Base-by-base conservation (phyloP, 2,888 invertebrate species). In the Volucella bombylans region DNA sequence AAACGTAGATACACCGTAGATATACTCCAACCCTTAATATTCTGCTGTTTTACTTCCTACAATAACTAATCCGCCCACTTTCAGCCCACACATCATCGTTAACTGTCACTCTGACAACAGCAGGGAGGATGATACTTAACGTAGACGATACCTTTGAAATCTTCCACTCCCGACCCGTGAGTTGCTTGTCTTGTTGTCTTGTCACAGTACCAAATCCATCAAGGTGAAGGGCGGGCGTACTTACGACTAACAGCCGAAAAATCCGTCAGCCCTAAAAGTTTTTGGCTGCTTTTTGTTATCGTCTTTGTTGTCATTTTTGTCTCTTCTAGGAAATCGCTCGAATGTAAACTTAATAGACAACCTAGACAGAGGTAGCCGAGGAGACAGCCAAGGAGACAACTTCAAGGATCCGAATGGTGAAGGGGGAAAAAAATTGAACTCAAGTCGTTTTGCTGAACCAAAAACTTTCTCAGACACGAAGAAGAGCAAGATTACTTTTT, bases 331-430 rank as follows among this genome's bases (percentile, higher is more conserved):
- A 78, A 82, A 78, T 79, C 68, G 49, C 47, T 73, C 73, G 73
- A 79, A 78, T 82, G 78, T 72, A 78, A 83, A 79, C 82, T 74
- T 83, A 79, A 83, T 83, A 79, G 82, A 83, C 82, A 74, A 69
- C 73, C 73, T 83, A 69, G 73, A 59, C 64, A 65, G 50, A 23
- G 61, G 49, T 50, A 43, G 55, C 49, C 31, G 10, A 55, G 67
- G 14, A 39, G 49, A 72, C 54, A 23, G 39, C 10, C 47, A 23
- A 45, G 23, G n/a, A 18, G 12, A 52, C 50, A 65, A 39, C 39
- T 23, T 14, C 10, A 11, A 3, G 50, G 11, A 4, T 1, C 14
- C 2, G 10, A 67, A 4, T n/a, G 47, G 47, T 15, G 65, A 39
- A 10, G 15, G n/a, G 12, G 49, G 15, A 1, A 15, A 73, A 52